These are phyloP conservation scores for Gari tellinella DNA, from an alignment of 2,888 invertebrate genomes.

Conservation along the genomic window DNA sequence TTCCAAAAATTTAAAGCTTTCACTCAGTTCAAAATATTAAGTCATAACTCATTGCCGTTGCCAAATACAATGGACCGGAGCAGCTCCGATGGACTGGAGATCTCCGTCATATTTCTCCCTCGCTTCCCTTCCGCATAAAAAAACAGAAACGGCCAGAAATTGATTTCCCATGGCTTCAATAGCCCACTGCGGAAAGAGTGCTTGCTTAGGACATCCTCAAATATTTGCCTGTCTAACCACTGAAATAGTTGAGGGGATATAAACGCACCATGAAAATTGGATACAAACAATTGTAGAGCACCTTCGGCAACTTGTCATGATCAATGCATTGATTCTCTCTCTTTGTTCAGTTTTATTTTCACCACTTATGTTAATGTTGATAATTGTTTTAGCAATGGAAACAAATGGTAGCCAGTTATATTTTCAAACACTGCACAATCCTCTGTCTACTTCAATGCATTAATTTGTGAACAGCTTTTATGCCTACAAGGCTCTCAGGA, in stretches of 20 bases:
- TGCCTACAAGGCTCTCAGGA: too few species aligned
- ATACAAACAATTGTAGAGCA: background rate
- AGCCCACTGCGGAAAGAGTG: background rate
- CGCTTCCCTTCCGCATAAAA: background rate
- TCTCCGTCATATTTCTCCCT: background rate
- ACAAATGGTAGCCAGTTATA: background rate
- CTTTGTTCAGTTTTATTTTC: background rate
- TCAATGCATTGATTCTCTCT: conserved; percentile 15
- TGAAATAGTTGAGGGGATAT: background rate
- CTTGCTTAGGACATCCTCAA: conserved; percentile 1
- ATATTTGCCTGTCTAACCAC: conserved; percentile 5
- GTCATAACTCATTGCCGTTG: too few species aligned
- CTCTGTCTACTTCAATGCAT: too few species aligned
- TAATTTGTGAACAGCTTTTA: too few species aligned
- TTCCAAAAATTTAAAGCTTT: too few species aligned
- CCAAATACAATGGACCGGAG: background rate
- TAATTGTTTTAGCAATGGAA: conserved; percentile 3
- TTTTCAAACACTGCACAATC: background rate
- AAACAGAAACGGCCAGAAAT: background rate
- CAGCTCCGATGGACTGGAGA: too few species aligned
- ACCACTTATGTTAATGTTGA: background rate
- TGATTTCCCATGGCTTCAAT: conserved; percentile 1
- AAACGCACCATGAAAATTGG: background rate
- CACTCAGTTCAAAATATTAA: too few species aligned
- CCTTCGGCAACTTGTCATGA: background rate